Evolutionary conservation across 2,888 invertebrate species (phyloP), one percentile per base, ranked within the genome.

Genomic region (Perithous albicinctus): DNA sequence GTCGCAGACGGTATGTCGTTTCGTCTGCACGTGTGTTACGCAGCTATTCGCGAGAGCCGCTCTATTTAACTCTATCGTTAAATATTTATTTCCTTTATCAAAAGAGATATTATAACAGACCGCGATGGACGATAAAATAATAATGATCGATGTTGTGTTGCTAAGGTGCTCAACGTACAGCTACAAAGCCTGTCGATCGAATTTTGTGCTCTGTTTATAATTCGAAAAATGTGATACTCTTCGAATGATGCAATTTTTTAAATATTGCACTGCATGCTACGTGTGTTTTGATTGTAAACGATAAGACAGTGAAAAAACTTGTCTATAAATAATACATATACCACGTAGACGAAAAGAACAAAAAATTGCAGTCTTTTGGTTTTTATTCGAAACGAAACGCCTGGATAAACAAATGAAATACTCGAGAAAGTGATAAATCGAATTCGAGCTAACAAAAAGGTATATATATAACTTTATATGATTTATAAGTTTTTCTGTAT

Each of bases 181-280:
- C 1, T 20, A n/a, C 51, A 12, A 15, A 5, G 10, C 46, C 10
- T 18, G 51, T 7, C 35, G n/a, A 20, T n/a, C 23, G 26, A 69
- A 69, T n/a, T n/a, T n/a, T 20, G 67, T 69, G 67, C 29, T 3
- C 5, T 23, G 51, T 38, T 51, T 38, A 8, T n/a, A 35, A 15
- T 23, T 12, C 38, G 38, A 69, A 51, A n/a, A 51, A 23, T 54
- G 38, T 23, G 67, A 38, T 69, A 51, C 12, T 23, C 10, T 2
- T 23, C 29, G 51, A 61, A 78, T 78, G 66, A 78, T 78, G 73
- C 78, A 73, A 78, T 32, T 66, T 41, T 43, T 12, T 32, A 29
- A 18, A 1, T 46, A 38, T 59, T 12, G 26, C 35, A 46, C 76
- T 35, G 59, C 32, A 26, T 8, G 26, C 67, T 20, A n/a, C 32